These are phyloP conservation scores for Orchesella flavescens DNA, from an alignment of 2,888 invertebrate genomes.

Conservation along the genomic window DNA sequence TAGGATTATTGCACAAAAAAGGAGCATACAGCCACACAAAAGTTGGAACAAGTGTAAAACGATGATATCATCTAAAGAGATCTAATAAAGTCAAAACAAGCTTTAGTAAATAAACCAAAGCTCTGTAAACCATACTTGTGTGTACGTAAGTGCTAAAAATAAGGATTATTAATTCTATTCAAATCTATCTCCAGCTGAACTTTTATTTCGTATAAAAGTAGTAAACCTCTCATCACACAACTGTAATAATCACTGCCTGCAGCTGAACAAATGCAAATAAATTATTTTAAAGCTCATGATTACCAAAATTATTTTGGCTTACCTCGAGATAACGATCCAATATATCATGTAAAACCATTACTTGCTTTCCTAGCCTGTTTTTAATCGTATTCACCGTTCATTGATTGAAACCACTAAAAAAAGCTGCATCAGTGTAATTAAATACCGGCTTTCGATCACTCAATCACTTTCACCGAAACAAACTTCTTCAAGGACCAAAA, in stretches of 20 bases:
- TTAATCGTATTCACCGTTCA: too few species aligned
- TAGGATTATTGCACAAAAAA: conserved; percentile 33
- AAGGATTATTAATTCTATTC: conserved; percentile 60
- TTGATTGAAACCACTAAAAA: too few species aligned
- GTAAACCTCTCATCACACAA: not conserved
- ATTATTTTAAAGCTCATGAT: conserved; percentile 20
- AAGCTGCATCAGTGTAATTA: too few species aligned
- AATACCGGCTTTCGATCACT: too few species aligned
- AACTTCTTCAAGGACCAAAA: too few species aligned
- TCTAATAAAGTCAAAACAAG: conserved; percentile 60
- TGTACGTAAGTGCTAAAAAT: conserved; percentile 55
- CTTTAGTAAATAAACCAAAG: conserved; percentile 56
- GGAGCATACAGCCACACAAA: conserved; percentile 46
- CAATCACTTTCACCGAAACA: too few species aligned
- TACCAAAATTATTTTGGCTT: conserved; percentile 48
- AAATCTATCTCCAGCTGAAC: conserved; percentile 44
- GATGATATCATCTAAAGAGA: conserved; percentile 59
- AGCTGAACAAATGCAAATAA: conserved; percentile 36
- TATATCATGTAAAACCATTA: conserved; percentile 23
- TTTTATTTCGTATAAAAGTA: conserved; percentile 12
- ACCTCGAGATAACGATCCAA: conserved; percentile 50
- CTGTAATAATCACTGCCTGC: not conserved
- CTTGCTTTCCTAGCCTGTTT: not conserved
- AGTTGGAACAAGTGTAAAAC: conserved; percentile 54
- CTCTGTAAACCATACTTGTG: conserved; percentile 32